Evolutionary conservation across 1,140 invertebrate genomes (phyloP), one percentile per base, ranked within the genome.

Genomic region (Ctenoplectra terminalis): DNA sequence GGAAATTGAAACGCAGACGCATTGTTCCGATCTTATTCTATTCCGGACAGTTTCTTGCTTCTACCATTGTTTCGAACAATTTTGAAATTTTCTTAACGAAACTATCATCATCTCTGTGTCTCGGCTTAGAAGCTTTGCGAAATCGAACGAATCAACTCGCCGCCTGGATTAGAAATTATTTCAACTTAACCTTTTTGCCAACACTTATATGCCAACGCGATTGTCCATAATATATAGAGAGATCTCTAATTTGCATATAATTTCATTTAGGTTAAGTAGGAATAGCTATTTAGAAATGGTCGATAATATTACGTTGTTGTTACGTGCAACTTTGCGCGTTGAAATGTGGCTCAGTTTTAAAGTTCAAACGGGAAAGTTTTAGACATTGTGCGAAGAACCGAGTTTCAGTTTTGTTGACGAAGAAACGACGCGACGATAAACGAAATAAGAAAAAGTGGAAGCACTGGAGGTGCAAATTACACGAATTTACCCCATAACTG

Each of bases 401-500:
- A 29, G 20, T 15, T 58, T 70, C 43, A 58, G n/a, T 46, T 34
- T 4, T 15, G 63, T 17, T 8, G 23, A 43, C 40, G 66, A 67
- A 40, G 37, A 66, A n/a, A 29, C 61, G 20, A n/a, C 1, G 13
- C 20, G 26, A 23, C 29, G n/a, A 71, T 71, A 46, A 50, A 52
- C 26, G 20, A 43, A 9, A 43, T 20, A 37, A 46, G 31, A 23
- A 46, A n/a, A 63, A 80, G 8, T 9, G 17, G 31, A 31, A 17
- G 7, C 11, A 6, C 17, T 5, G 2, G 26, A 63, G 58, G 48
- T 61, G 67, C 31, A 17, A 74, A 75, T 74, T 66, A 29, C 79
- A 34, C 61, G 71, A 66, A 58, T 75, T 67, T 72, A 67, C n/a
- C 23, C 50, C 15, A n/a, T 50, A 60, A 75, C 40, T 31, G 79